Percentiles rank a stretch among this genome's conserved stretches.
phyloP scores from a whole-genome alignment of 2,888 invertebrate species.

The Stenodema calcarata region DNA sequence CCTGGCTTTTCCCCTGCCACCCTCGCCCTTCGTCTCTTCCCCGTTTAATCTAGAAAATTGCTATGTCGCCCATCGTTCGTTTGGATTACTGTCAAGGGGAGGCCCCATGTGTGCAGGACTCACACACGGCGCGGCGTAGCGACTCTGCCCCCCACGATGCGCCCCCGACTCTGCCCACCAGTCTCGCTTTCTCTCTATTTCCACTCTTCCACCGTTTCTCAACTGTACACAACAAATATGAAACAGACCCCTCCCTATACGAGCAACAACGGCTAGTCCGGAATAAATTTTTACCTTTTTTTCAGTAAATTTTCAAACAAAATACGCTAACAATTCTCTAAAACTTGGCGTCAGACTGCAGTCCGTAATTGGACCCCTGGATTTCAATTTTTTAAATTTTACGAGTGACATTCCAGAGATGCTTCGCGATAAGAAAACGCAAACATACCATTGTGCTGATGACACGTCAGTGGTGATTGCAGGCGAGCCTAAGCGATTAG shows the following conservation, averaged over 20 bases:
- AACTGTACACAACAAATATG: background rate
- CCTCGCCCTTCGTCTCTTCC: slow-evolving; percentile 8
- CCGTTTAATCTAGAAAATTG: slow-evolving; percentile 73
- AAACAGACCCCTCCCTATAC: background rate
- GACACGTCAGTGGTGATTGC: background rate
- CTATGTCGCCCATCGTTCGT: slow-evolving; percentile 67
- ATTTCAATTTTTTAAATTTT: no score
- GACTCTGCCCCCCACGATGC: background rate
- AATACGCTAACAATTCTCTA: no score
- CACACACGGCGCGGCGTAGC: background rate
- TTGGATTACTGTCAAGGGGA: slow-evolving; percentile 68
- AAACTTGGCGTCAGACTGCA: no score
- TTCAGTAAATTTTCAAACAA: no score
- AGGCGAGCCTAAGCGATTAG: background rate
- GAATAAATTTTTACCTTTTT: background rate
- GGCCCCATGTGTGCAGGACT: slow-evolving; percentile 57
- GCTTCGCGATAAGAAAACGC: no score
- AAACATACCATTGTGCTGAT: no score
- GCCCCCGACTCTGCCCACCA: no score
- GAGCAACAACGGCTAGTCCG: background rate
- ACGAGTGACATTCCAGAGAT: no score
- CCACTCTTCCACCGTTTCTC: background rate
- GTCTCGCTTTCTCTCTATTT: background rate
- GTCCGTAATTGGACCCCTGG: no score
- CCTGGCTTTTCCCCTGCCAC: background rate